Evolutionary conservation across 2,113 vertebrate species (phyloP), one percentile per base, ranked within the genome.

Genomic region (Silurus glanis): DNA sequence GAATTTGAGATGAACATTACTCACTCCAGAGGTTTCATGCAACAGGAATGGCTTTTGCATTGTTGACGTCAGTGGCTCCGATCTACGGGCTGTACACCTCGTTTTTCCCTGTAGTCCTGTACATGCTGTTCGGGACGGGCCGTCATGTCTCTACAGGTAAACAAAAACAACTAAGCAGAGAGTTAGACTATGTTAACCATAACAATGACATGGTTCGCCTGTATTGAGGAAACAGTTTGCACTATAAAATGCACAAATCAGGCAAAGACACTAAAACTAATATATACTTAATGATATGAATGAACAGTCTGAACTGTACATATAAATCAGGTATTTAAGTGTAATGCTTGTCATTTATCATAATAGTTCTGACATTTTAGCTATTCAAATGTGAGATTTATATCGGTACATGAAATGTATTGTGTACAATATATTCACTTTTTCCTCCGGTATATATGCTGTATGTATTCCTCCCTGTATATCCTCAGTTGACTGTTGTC

Each of bases 11-110:
- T n/a, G 56, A 61, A 14, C n/a, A 25, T 56, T 28, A 9, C 49
- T 83, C 25, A 83, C 25, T 19, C 25, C n/a, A 45, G 49, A 84
- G 25, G 82, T 47, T 85, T 53, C 74, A 9, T 75, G 45, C 80
- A 7, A 6, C 90, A 97, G 97, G 97, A 47, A 98, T 98, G 97
- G 97, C 97, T 19, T 98, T 98, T 89, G 97, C 97, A 37, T 92
- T 98, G 66, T 95, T 98, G 90, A 96, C 96, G n/a, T 96, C 96
- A 0, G 96, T 98, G 85, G 97, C 97, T n/a, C 97, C 97, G 0
- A 95, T 98, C 88, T 97, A 96, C 51, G 97, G 97, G 75, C 96
- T 98, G 16, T 98, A 98, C 93, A 97, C 96, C 3, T 98, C 97
- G 10, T 97, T 98, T 92, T 97, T 98, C 85, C 97, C 97, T 0